A percentile compares a stretch with the other conserved stretches of the same genome.
These are phyloP conservation scores for Ditylenchus weischeri DNA, from an alignment of 2,888 invertebrate genomes.

Conservation along the genomic window DNA sequence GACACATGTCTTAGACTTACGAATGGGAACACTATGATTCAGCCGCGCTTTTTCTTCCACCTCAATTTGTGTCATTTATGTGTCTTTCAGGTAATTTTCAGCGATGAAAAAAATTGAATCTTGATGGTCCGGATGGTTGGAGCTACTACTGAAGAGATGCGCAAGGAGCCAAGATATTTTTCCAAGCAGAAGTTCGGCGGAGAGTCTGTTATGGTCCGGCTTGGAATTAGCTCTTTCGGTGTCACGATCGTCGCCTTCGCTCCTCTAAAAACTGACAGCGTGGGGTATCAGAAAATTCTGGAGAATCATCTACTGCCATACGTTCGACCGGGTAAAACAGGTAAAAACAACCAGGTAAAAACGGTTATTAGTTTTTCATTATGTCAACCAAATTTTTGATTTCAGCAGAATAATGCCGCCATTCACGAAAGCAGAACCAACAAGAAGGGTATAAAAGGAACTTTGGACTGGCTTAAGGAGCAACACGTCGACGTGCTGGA, in stretches of 20 bases:
- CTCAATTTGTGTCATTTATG: too few relatives aligned
- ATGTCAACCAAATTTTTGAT: too few relatives aligned
- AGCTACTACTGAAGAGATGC: constrained; percentile 34
- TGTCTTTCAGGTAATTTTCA: constrained; percentile 31
- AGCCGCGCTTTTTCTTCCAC: neutral
- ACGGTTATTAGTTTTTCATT: constrained; percentile 24
- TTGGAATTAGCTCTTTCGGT: constrained; percentile 20
- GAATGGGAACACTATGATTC: neutral
- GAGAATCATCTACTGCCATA: constrained; percentile 33
- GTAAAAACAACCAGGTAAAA: constrained; percentile 25
- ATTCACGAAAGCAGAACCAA: constrained; percentile 17
- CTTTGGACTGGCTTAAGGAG: constrained; percentile 22
- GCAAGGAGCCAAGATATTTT: constrained; percentile 33
- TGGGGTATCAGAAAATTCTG: constrained; percentile 24
- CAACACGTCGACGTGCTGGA: neutral
- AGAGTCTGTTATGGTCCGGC: constrained; percentile 43
- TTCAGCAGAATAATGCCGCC: constrained; percentile 34
- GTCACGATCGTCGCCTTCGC: constrained; percentile 13
- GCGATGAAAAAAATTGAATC: constrained; percentile 44
- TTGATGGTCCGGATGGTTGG: constrained; percentile 41
- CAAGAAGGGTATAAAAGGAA: neutral
- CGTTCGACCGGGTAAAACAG: constrained; percentile 2
- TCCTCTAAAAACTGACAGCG: constrained; percentile 16
- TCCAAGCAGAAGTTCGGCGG: constrained; percentile 33
- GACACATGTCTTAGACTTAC: constrained; percentile 13